phyloP scores from a whole-genome alignment of 2,797 vertebrate genomes.

The Australoheros facetus region DNA sequence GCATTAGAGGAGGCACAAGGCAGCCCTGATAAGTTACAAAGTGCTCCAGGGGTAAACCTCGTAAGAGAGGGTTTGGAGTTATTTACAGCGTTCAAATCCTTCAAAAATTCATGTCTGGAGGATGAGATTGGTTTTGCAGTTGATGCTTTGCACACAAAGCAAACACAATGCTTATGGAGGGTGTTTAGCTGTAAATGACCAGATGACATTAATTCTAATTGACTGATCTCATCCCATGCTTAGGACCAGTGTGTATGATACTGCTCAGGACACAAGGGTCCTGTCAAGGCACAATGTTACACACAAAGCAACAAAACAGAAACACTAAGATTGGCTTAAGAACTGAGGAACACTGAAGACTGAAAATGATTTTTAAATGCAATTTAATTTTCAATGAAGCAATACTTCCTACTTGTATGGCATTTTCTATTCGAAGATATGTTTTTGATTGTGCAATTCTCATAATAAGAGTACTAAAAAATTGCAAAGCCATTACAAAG shows the following conservation, averaged over 20 bases:
- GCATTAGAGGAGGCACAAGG: constrained; percentile 86
- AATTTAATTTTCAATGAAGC: constrained; percentile 87
- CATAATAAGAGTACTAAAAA: constrained; percentile 77
- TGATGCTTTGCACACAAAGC: constrained; percentile 82
- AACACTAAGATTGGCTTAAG: constrained; percentile 63
- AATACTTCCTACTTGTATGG: constrained; percentile 79
- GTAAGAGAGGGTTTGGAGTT: constrained; percentile 87
- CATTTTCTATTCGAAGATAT: constrained; percentile 79
- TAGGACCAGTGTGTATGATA: constrained; percentile 68
- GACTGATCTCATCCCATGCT: constrained; percentile 79
- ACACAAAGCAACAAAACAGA: constrained; percentile 63
- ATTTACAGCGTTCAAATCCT: constrained; percentile 88
- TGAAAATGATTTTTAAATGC: constrained; percentile 81
- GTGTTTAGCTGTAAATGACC: constrained; percentile 80
- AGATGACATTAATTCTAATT: constrained; percentile 82
- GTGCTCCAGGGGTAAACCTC: constrained; percentile 86
- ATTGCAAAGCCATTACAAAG: constrained; percentile 83
- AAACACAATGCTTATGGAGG: constrained; percentile 76
- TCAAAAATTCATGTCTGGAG: constrained; percentile 83
- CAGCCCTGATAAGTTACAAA: constrained; percentile 88
- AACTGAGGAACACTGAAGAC: constrained; percentile 60
- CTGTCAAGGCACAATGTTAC: constrained; percentile 67
- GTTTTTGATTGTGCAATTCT: constrained; percentile 80
- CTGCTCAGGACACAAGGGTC: constrained; percentile 71
- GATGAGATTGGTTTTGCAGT: constrained; percentile 84